These are phyloP conservation scores for Myiagra hebetior DNA, from an alignment of 2,113 vertebrate genomes.

Conservation along the genomic window DNA sequence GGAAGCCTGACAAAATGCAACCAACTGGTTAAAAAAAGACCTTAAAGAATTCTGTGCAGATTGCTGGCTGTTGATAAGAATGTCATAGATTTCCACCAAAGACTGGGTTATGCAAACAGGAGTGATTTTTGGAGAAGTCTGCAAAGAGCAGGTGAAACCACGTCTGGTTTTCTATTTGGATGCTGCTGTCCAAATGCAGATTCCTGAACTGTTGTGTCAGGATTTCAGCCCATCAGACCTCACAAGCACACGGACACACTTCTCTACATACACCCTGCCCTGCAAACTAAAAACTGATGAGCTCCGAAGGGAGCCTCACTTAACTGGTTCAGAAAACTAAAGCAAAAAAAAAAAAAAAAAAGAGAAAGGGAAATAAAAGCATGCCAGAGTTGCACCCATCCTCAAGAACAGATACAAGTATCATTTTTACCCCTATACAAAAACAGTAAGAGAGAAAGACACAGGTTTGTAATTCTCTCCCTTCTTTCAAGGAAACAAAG, in stretches of 20 bases:
- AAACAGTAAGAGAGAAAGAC: not conserved
- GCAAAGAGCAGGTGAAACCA: not conserved
- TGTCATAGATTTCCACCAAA: not conserved
- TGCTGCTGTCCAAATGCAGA: slow-evolving; percentile 47
- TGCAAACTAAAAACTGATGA: not conserved
- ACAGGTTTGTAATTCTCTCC: not conserved
- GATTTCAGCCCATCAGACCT: not conserved
- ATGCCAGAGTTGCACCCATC: not conserved
- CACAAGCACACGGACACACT: not conserved
- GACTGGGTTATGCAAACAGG: not conserved
- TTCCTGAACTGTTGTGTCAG: slow-evolving; percentile 19
- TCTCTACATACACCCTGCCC: not conserved
- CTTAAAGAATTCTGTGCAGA: not conserved
- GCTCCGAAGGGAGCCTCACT: not conserved
- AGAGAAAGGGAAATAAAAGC: not conserved
- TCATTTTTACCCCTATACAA: not conserved
- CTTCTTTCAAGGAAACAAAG: not conserved
- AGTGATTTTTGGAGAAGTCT: not conserved
- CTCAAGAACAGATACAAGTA: not conserved
- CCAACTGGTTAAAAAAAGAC: not conserved
- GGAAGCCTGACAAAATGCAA: not conserved
- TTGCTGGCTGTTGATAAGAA: not conserved
- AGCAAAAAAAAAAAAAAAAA: not conserved
- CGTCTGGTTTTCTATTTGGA: not conserved
- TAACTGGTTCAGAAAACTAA: not conserved